These are phyloP conservation scores for Ceratina australensis DNA, from an alignment of 1,140 invertebrate genomes.

Conservation along the genomic window DNA sequence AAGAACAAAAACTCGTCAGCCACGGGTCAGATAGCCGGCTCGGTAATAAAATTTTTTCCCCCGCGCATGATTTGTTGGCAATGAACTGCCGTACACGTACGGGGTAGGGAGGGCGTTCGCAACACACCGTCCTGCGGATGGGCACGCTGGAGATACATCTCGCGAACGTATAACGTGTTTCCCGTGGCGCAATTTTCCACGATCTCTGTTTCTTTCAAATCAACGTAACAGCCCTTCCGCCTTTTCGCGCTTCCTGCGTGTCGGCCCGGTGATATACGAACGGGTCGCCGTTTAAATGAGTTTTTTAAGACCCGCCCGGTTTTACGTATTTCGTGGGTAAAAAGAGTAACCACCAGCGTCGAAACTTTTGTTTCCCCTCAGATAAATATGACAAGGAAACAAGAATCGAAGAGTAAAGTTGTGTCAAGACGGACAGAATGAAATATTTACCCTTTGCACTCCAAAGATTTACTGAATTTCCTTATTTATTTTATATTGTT, in stretches of 20 bases:
- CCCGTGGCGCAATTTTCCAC: constrained; percentile 19
- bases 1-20: constrained; percentile 32
- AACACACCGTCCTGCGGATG: constrained; percentile 22
- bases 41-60: constrained; percentile 52
- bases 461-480: too few relatives aligned
- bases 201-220: constrained; percentile 50
- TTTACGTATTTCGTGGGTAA: background rate
- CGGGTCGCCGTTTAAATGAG: constrained; percentile 15
- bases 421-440: too few relatives aligned
- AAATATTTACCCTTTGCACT: too few relatives aligned
- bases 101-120: too few relatives aligned
- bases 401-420: too few relatives aligned
- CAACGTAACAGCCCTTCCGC: constrained; percentile 33
- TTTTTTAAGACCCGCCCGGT: constrained; percentile 1
- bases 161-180: constrained; percentile 43
- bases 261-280: constrained; percentile 18
- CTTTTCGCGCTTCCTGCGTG: constrained; percentile 16
- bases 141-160: constrained; percentile 39
- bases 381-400: background rate
- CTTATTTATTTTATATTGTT: too few relatives aligned
- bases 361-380: background rate
- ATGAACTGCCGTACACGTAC: constrained; percentile 42
- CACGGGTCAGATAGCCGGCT: constrained; percentile 42
- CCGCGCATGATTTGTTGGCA: constrained; percentile 50
- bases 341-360: background rate